Conservation (phyloP, 2,113 vertebrate species). For the Alectura lathami region DNA sequence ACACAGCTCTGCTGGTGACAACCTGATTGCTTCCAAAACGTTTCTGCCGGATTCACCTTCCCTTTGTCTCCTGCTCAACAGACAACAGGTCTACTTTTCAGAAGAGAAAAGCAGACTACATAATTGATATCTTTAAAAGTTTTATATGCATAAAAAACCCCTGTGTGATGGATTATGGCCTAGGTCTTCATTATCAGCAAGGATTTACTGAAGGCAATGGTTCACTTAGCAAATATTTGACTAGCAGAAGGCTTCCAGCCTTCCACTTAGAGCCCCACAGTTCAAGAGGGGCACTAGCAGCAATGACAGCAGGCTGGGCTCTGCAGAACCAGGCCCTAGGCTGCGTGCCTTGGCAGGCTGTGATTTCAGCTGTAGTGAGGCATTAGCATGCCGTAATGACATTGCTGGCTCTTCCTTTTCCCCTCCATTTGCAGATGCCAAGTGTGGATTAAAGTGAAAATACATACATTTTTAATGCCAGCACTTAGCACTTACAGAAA, state of each 20-base stretch:
- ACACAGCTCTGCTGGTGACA: background rate
- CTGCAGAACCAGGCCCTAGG: background rate
- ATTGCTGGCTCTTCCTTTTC: background rate
- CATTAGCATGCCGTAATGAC: background rate
- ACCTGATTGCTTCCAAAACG: background rate
- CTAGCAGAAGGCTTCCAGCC: background rate
- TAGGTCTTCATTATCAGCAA: background rate
- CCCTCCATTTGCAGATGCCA: background rate
- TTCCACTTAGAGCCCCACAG: background rate
- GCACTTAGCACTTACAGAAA: slow-evolving; percentile 38
- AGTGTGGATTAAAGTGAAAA: background rate
- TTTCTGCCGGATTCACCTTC: background rate
- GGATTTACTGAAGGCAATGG: background rate
- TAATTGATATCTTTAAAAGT: background rate
- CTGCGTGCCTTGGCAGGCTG: background rate
- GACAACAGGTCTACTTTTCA: background rate
- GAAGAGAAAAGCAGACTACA: background rate
- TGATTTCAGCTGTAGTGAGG: background rate
- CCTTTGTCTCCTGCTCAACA: background rate
- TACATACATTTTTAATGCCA: slow-evolving; percentile 60
- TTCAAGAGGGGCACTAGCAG: background rate
- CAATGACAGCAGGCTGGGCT: background rate
- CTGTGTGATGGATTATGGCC: background rate
- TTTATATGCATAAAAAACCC: background rate
- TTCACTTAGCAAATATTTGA: background rate